Percentiles rank a stretch among this genome's conserved stretches.
Conservation (phyloP, 2,888 invertebrate species). For the Phrixothrix hirtus region DNA sequence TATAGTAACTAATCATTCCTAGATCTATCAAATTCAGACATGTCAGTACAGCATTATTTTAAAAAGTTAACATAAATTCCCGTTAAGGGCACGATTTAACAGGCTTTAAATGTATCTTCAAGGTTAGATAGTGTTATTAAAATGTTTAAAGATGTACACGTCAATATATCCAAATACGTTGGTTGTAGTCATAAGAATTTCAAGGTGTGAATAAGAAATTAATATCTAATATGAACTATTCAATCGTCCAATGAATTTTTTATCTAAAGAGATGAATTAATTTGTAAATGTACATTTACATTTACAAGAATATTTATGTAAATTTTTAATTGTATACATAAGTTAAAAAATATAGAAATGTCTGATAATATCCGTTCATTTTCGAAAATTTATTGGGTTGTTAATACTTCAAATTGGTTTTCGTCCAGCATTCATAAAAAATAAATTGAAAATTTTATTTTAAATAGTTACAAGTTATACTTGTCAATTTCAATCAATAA, state of each 20-base stretch:
- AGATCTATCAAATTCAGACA: no score
- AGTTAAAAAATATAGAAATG: not conserved
- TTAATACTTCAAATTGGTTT: not conserved
- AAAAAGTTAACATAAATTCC: no score
- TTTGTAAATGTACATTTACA: conserved; percentile 11
- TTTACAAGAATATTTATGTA: conserved; percentile 16
- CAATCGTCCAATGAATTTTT: not conserved
- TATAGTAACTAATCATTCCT: no score
- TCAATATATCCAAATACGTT: not conserved
- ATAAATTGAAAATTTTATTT: not conserved
- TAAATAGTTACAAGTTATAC: not conserved
- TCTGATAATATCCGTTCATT: not conserved
- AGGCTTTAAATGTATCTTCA: no score
- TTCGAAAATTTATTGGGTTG: conserved; percentile 1
- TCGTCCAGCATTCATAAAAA: not conserved
- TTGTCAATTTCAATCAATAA: not conserved
- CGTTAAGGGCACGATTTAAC: no score
- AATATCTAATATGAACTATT: conserved; percentile 3
- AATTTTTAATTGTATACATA: conserved; percentile 7
- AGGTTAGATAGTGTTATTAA: not conserved
- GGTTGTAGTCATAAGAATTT: not conserved
- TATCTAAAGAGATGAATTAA: conserved; percentile 8
- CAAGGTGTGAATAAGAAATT: conserved; percentile 1
- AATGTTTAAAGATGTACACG: not conserved
- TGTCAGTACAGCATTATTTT: no score